phyloP scores from a whole-genome alignment of 2,113 vertebrate genomes.

The Echinops telfairi region DNA sequence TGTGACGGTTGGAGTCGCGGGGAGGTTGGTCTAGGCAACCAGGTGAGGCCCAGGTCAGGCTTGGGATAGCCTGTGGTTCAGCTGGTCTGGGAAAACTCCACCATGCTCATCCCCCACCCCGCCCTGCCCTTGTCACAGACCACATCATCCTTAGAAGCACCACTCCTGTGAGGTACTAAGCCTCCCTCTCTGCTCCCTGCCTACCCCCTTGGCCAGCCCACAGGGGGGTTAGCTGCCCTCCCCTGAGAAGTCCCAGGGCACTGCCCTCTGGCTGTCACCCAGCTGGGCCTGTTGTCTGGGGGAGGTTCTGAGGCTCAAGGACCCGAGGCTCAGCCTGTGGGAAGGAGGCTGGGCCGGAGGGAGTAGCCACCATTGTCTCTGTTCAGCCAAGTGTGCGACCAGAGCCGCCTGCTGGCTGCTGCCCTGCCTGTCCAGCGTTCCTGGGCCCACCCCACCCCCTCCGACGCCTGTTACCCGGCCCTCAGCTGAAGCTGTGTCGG shows the following conservation, averaged over 20 bases:
- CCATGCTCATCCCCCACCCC: too few species aligned
- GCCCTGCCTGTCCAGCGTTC: slow-evolving; percentile 24
- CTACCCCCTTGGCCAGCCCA: neutral
- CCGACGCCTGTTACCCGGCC: neutral
- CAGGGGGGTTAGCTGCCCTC: neutral
- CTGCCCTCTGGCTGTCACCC: slow-evolving; percentile 50
- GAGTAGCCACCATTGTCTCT: slow-evolving; percentile 77
- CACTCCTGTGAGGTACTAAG: neutral
- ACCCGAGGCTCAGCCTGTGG: slow-evolving; percentile 43
- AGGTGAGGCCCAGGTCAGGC: neutral
- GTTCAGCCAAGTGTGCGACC: slow-evolving; percentile 74
- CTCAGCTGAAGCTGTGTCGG: neutral
- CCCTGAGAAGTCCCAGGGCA: slow-evolving; percentile 13
- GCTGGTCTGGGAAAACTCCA: neutral
- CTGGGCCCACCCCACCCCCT: neutral
- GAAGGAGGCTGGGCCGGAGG: slow-evolving; percentile 53
- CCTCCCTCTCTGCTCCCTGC: neutral
- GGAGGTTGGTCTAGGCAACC: neutral
- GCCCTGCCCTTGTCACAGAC: too few species aligned
- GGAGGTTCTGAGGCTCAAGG: slow-evolving; percentile 16
- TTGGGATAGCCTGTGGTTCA: neutral
- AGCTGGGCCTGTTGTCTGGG: neutral
- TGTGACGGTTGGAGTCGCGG: neutral
- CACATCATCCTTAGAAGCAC: neutral
- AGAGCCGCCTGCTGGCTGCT: slow-evolving; percentile 2